phyloP scores from a whole-genome alignment of 1,140 invertebrate species.

The Frieseomelitta varia region DNA sequence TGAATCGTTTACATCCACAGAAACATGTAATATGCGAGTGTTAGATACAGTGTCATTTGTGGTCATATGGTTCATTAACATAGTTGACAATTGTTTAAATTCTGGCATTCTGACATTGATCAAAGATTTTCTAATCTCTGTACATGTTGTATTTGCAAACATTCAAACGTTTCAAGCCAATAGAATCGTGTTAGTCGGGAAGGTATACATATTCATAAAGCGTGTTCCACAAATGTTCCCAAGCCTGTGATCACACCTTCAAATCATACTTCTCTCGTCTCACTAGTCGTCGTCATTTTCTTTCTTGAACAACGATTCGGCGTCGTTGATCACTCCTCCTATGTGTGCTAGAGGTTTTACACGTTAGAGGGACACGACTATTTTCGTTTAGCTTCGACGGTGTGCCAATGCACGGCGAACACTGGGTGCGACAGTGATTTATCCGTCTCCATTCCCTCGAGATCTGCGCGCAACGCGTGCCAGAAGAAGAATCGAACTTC shows the following conservation, averaged over 20 bases:
- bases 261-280: not conserved
- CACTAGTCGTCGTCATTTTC: not conserved
- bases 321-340: not conserved
- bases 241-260: not conserved
- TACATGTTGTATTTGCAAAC: not conserved
- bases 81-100: not conserved
- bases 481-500: constrained; percentile 22
- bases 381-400: constrained; percentile 55
- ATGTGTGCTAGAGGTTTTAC: not conserved
- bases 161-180: not conserved
- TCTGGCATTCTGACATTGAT: no score
- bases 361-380: constrained; percentile 26
- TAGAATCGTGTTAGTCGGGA: no score
- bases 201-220: no score
- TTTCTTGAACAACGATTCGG: not conserved
- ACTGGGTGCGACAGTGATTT: constrained; percentile 61
- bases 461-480: constrained; percentile 23
- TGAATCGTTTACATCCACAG: not conserved
- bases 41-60: not conserved
- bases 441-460: constrained; percentile 41
- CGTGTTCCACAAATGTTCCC: no score
- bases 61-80: not conserved
- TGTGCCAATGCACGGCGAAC: constrained; percentile 45
- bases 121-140: not conserved
- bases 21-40: no score